phyloP scores from a whole-genome alignment of 2,797 vertebrate genomes.

The Spheniscus humboldti region DNA sequence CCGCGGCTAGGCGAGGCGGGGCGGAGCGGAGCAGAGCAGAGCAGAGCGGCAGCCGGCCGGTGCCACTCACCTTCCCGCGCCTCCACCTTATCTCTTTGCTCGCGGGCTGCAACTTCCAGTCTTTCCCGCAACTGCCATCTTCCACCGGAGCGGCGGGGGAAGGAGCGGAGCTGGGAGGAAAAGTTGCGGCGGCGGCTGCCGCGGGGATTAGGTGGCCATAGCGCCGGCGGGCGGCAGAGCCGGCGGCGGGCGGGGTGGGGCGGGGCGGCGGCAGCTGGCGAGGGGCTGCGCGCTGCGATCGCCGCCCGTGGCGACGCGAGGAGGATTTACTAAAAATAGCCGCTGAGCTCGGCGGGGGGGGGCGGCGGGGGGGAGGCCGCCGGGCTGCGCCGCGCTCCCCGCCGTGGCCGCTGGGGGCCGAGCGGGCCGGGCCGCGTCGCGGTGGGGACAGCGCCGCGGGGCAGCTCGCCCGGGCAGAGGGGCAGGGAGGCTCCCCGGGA shows the following conservation, averaged over 20 bases:
- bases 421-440: background rate
- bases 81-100: constrained; percentile 25
- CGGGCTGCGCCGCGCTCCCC: constrained; percentile 51
- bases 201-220: background rate
- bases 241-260: background rate
- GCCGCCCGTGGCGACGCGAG: constrained; percentile 68
- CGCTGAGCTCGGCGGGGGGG: constrained; percentile 30
- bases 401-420: constrained; percentile 11
- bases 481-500: background rate
- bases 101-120: constrained; percentile 59
- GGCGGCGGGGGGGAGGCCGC: constrained; percentile 8
- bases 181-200: constrained; percentile 62
- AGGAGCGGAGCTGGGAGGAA: background rate
- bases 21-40: background rate
- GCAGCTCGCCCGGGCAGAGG: background rate
- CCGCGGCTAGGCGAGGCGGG: background rate
- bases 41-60: background rate
- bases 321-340: constrained; percentile 83
- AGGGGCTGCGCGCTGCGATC: constrained; percentile 62
- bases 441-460: background rate
- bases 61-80: constrained; percentile 35
- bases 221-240: background rate
- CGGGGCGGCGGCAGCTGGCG: background rate
- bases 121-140: constrained; percentile 67
- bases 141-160: background rate